Percentiles rank a stretch among this genome's conserved stretches.
Evolutionary conservation across 2,888 invertebrate genomes (phyloP).

Genomic region (Aphodius sticticus): DNA sequence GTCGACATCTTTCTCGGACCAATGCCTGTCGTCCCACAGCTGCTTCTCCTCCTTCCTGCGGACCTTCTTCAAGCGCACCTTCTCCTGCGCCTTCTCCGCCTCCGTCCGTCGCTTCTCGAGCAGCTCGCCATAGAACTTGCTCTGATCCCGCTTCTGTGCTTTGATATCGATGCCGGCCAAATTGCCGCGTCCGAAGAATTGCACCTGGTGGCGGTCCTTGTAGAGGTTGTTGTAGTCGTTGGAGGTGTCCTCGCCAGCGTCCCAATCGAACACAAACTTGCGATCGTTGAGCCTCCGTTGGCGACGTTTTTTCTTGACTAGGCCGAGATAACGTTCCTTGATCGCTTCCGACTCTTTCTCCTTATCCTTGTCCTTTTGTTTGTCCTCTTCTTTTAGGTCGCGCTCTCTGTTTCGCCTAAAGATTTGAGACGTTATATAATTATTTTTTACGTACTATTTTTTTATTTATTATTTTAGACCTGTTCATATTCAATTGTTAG

Average conservation of each 20-base stretch:
- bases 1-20: slow-evolving; percentile 92
- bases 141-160: slow-evolving; percentile 92
- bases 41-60: slow-evolving; percentile 97
- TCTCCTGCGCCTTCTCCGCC: slow-evolving; percentile 96
- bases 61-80: slow-evolving; percentile 89
- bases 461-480: too few relatives aligned
- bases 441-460: too few relatives aligned
- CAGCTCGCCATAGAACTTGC: slow-evolving; percentile 96
- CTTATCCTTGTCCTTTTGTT: slow-evolving; percentile 79
- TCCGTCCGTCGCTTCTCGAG: slow-evolving; percentile 95
- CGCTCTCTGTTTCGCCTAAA: slow-evolving; percentile 59
- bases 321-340: slow-evolving; percentile 92
- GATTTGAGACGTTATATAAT: background rate
- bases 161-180: slow-evolving; percentile 99
- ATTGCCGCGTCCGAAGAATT: slow-evolving; percentile 98
- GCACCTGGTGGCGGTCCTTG: slow-evolving; percentile 95
- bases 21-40: slow-evolving; percentile 98
- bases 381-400: slow-evolving; percentile 62
- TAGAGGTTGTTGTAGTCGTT: slow-evolving; percentile 97
- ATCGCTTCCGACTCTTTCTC: slow-evolving; percentile 95
- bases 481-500: too few relatives aligned
- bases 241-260: slow-evolving; percentile 98
- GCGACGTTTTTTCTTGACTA: slow-evolving; percentile 90
- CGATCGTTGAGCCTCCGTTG: slow-evolving; percentile 95
- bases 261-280: slow-evolving; percentile 99